These are phyloP conservation scores for Pampus argenteus DNA, from an alignment of 2,797 vertebrate species.

Conservation along the genomic window DNA sequence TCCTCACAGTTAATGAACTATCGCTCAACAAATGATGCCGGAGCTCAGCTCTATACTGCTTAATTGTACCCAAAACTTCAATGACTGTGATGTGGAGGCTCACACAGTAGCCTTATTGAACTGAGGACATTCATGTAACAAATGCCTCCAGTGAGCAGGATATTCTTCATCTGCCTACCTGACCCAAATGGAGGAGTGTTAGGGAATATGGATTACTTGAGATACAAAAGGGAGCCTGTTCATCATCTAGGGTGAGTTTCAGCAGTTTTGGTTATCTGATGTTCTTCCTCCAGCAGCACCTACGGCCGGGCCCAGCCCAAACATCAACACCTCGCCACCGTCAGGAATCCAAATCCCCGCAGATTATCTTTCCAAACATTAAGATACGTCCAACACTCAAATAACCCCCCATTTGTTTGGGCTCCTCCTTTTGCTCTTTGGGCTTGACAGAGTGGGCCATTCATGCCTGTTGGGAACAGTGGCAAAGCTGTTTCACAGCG, in stretches of 20 bases:
- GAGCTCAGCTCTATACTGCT: constrained; percentile 16
- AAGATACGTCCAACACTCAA: constrained; percentile 62
- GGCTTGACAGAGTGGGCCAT: constrained; percentile 71
- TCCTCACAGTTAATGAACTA: not conserved
- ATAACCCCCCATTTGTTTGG: constrained; percentile 55
- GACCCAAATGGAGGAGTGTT: constrained; percentile 50
- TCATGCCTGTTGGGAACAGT: constrained; percentile 80
- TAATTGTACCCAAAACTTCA: constrained; percentile 37
- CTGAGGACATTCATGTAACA: constrained; percentile 43
- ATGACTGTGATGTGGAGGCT: constrained; percentile 26
- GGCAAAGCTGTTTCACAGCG: constrained; percentile 70
- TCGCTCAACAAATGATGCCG: constrained; percentile 2
- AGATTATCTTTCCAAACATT: constrained; percentile 83
- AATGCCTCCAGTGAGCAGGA: constrained; percentile 68
- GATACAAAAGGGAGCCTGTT: constrained; percentile 76
- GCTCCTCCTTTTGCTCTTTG: constrained; percentile 52
- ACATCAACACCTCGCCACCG: constrained; percentile 78
- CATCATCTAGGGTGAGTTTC: constrained; percentile 60
- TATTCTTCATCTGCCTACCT: constrained; percentile 74
- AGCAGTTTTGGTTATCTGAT: constrained; percentile 73
- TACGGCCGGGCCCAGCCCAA: constrained; percentile 61
- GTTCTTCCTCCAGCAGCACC: constrained; percentile 69
- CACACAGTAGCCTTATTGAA: constrained; percentile 69
- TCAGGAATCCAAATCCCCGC: constrained; percentile 75
- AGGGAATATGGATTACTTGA: constrained; percentile 71